Evolutionary conservation across 1,140 invertebrate genomes (phyloP).

Genomic region (Diorhabda elongata): DNA sequence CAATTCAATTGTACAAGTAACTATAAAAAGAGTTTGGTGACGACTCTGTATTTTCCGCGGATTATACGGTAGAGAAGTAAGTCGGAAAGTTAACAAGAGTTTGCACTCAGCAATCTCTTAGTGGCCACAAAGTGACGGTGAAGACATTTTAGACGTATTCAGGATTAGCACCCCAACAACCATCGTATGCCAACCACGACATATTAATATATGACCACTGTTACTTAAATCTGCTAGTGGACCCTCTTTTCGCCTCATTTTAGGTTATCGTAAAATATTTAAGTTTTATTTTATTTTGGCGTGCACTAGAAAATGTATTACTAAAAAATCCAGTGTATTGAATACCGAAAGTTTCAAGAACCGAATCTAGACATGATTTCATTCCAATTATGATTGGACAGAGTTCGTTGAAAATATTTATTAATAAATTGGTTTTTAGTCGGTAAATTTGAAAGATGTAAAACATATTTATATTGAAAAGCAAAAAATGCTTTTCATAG

Average conservation of each 20-base stretch:
- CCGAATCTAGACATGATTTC: too few species aligned
- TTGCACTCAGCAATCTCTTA: conserved; percentile 35
- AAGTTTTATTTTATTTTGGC: too few species aligned
- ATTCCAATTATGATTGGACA: too few species aligned
- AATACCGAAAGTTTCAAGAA: too few species aligned
- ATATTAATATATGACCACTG: conserved; percentile 29
- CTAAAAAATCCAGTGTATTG: too few species aligned
- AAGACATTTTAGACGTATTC: conserved; percentile 25
- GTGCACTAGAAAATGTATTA: too few species aligned
- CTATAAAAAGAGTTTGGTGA: background rate
- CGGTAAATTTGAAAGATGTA: too few species aligned
- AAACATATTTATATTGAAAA: too few species aligned
- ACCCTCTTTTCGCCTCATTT: background rate
- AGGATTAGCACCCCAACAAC: conserved; percentile 23
- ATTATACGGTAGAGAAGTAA: conserved; percentile 27
- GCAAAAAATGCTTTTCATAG: too few species aligned
- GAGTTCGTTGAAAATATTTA: too few species aligned
- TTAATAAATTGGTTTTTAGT: too few species aligned
- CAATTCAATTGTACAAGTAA: background rate
- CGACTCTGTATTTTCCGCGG: conserved; percentile 15
- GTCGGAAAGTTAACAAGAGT: conserved; percentile 33
- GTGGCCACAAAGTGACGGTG: conserved; percentile 26
- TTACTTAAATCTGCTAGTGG: conserved; percentile 4
- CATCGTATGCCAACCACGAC: conserved; percentile 13
- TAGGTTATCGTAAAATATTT: too few species aligned